Base-by-base conservation (phyloP, 2,113 vertebrate species). In the Rostratula benghalensis region DNA sequence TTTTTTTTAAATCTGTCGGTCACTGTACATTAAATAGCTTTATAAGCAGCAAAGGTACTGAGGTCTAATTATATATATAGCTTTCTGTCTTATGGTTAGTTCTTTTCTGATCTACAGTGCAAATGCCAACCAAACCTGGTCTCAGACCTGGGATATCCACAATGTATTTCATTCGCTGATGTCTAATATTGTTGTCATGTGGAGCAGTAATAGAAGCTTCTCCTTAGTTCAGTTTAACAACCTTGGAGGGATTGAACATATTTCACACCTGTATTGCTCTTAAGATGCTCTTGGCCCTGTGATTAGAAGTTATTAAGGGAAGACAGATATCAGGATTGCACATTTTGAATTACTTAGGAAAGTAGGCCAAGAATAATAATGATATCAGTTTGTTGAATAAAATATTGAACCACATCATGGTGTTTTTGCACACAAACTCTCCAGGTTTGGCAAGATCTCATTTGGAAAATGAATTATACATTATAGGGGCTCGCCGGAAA, bases 391-490 rank as follows among this genome's bases (percentile, higher is more conserved):
- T 56, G 25, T 70, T 87, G 64, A 71, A 83, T 90, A 91, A 93
- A 86, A 87, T 90, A 46, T 43, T 41, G 54, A 84, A 89, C 83
- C 48, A 22, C 46, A 60, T 92, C 61, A 75, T 69, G 81, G 79
- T 75, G 27, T 39, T 87, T 83, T 74, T 92, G 70, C 80, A 45
- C 64, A 68, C 3, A 25, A 64, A 71, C n/a, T 87, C 65, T 89
- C 11, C 69, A 64, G 65, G 30, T 94, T 56, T 96, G 74, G 81
- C 65, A 91, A 81, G 65, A 60, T 84, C 27, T 84, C 30, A 28
- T 50, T 61, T 92, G 74, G 41, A 73, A 82, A 89, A 94, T 85
- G 70, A 91, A 91, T 93, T 93, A 89, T 87, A 73, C 54, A 82
- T 93, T 82, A 45, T 54, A 84, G 50, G 37, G 17, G 48, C 78